A percentile compares a stretch with the other conserved stretches of the same genome.
phyloP scores from a whole-genome alignment of 2,113 vertebrate species.

The Choloepus hoffmanni region DNA sequence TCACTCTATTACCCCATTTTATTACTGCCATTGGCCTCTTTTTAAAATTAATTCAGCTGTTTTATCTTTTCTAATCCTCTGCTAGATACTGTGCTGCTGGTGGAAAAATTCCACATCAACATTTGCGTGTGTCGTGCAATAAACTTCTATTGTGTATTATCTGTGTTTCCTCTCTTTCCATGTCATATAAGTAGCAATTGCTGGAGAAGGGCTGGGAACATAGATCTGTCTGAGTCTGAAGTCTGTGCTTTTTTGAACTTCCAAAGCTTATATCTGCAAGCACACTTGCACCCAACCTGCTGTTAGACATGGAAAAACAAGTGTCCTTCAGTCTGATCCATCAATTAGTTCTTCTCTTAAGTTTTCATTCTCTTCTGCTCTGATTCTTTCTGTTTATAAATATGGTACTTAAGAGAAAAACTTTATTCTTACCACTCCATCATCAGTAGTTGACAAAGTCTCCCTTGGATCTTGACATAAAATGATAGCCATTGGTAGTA shows the following conservation, averaged over 20 bases:
- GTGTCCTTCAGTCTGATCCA: neutral
- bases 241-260: neutral
- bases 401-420: constrained; percentile 12
- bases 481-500: neutral
- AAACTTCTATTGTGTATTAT: neutral
- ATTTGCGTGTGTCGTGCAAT: constrained; percentile 13
- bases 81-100: neutral
- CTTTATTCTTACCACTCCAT: neutral
- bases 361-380: neutral
- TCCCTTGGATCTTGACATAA: neutral
- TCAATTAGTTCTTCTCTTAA: neutral
- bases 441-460: neutral
- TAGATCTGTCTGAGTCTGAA: neutral
- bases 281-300: neutral
- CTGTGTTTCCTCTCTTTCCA: neutral
- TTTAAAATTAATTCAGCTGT: neutral
- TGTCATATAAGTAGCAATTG: constrained; percentile 1
- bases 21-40: neutral
- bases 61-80: neutral
- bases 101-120: neutral
- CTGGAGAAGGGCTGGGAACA: neutral
- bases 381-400: neutral
- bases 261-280: neutral
- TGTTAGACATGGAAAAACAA: neutral
- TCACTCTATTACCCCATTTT: neutral